Evolutionary conservation across 2,888 invertebrate genomes (phyloP).

Genomic region (Leptopterna dolabrata): DNA sequence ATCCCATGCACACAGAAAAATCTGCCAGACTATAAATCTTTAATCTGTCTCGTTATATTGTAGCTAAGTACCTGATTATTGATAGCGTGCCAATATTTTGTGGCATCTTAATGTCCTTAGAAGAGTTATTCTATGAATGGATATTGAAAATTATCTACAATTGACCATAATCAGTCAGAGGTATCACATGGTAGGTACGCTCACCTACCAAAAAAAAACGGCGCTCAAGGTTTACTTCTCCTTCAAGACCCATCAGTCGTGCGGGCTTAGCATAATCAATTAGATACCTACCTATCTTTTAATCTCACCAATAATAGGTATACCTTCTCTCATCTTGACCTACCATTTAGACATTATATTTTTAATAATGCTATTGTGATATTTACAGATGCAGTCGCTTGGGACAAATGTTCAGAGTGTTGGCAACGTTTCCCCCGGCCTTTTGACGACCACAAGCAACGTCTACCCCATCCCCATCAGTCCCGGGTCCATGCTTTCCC

Average conservation of each 20-base stretch:
- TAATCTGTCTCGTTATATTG: too few relatives aligned
- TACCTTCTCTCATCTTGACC: neutral
- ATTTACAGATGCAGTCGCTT: constrained; percentile 60
- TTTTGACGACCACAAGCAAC: constrained; percentile 59
- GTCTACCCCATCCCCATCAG: constrained; percentile 62
- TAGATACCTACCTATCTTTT: too few relatives aligned
- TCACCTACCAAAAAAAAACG: neutral
- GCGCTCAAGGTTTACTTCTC: neutral
- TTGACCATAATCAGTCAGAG: too few relatives aligned
- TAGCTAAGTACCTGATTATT: too few relatives aligned
- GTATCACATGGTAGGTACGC: too few relatives aligned
- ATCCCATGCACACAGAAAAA: too few relatives aligned
- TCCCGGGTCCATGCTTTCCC: constrained; percentile 63
- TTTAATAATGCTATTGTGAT: neutral
- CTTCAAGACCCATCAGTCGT: neutral
- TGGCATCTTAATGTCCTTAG: too few relatives aligned
- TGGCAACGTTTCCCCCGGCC: constrained; percentile 62
- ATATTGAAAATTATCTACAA: too few relatives aligned
- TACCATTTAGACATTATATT: neutral
- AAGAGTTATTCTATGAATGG: too few relatives aligned
- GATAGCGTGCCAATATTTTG: too few relatives aligned
- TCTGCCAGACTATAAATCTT: too few relatives aligned
- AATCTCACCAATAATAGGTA: too few relatives aligned
- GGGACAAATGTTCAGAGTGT: constrained; percentile 57
- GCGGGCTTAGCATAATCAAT: neutral